These are phyloP conservation scores for Ceratosolen fusciceps DNA, from an alignment of 1,140 invertebrate species.

Conservation along the genomic window DNA sequence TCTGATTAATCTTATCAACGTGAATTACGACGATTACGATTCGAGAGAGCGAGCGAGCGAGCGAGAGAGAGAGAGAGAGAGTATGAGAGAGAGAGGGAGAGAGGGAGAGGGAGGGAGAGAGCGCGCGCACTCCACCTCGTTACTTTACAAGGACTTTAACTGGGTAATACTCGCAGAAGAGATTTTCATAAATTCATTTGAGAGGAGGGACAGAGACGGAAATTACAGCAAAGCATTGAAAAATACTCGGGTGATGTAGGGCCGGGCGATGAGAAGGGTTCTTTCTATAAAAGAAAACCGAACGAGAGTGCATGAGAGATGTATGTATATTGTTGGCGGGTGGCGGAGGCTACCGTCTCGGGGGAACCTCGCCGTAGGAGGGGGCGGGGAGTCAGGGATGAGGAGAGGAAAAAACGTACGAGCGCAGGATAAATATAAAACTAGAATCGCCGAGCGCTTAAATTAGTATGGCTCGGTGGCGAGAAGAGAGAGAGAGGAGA, in stretches of 20 bases:
- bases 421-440: conserved; percentile 15
- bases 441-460: conserved; percentile 24
- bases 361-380: background rate
- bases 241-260: background rate
- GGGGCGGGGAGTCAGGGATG: background rate
- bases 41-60: too few species aligned
- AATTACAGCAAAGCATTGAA: background rate
- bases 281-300: conserved; percentile 7
- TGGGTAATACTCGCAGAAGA: background rate
- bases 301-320: background rate
- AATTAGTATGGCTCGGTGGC: conserved; percentile 20
- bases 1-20: too few species aligned
- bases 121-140: background rate
- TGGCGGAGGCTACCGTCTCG: too few species aligned
- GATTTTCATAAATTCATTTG: conserved; percentile 10
- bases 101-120: too few species aligned
- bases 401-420: background rate
- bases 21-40: too few species aligned
- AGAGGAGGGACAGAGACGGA: background rate
- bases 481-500: too few species aligned
- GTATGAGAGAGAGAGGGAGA: too few species aligned
- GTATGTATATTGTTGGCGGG: background rate
- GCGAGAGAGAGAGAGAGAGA: too few species aligned
- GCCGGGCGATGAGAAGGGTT: background rate
- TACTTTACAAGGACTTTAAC: background rate